Percentiles rank a stretch among this genome's conserved stretches.
These are phyloP conservation scores for Bradysia coprophila DNA, from an alignment of 1,140 invertebrate species.

Conservation along the genomic window DNA sequence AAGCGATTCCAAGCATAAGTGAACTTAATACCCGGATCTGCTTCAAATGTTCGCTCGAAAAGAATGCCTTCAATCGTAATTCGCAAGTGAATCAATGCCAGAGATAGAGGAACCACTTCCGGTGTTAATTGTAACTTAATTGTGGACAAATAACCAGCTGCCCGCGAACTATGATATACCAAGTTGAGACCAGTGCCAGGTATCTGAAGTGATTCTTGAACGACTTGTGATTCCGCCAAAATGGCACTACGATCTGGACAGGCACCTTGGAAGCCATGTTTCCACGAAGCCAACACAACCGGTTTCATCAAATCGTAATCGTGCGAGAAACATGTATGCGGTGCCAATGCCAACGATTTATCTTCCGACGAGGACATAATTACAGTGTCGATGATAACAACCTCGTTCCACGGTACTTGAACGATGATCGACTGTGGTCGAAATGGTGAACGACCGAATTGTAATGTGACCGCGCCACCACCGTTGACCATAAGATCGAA, in stretches of 20 bases:
- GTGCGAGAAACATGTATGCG: slow-evolving; percentile 69
- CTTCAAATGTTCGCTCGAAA: slow-evolving; percentile 86
- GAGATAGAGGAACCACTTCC: slow-evolving; percentile 54
- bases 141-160: slow-evolving; percentile 82
- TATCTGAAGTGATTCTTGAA: slow-evolving; percentile 85
- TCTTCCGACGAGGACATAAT: slow-evolving; percentile 71
- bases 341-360: slow-evolving; percentile 32
- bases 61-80: slow-evolving; percentile 89
- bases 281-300: slow-evolving; percentile 87
- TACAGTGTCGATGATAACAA: slow-evolving; percentile 76
- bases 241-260: slow-evolving; percentile 85
- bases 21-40: slow-evolving; percentile 87
- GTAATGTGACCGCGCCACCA: slow-evolving; percentile 83
- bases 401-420: slow-evolving; percentile 93
- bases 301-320: slow-evolving; percentile 90
- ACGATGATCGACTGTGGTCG: slow-evolving; percentile 77
- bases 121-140: slow-evolving; percentile 88
- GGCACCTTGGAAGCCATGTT: slow-evolving; percentile 87
- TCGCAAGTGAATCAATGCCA: slow-evolving; percentile 71
- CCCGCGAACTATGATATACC: slow-evolving; percentile 86
- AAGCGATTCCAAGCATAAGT: slow-evolving; percentile 91
- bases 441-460: slow-evolving; percentile 87
- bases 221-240: slow-evolving; percentile 84
- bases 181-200: slow-evolving; percentile 84
- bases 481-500: slow-evolving; percentile 96